Conservation (phyloP, 2,797 vertebrate species). For the Gallinago stenura region DNA sequence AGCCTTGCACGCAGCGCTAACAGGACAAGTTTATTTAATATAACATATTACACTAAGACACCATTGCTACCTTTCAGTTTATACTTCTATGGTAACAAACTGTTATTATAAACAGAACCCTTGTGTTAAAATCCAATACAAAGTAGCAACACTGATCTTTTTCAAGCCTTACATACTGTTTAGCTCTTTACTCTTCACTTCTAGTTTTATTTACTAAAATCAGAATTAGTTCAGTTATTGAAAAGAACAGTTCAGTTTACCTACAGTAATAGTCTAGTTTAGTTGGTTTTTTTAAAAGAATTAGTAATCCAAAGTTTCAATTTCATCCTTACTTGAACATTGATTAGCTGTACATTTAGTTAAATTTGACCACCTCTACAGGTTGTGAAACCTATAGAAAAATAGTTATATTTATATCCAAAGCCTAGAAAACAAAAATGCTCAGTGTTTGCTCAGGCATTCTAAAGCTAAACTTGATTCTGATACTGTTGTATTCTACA, state of each 20-base stretch:
- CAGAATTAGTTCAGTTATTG: neutral
- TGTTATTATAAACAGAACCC: conserved; percentile 76
- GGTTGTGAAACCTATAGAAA: neutral
- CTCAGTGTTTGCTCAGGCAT: neutral
- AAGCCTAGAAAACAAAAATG: neutral
- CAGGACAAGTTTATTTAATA: conserved; percentile 79
- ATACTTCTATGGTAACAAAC: conserved; percentile 81
- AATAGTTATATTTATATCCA: neutral
- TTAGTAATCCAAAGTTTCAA: neutral
- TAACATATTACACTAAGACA: conserved; percentile 75
- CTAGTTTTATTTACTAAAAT: neutral
- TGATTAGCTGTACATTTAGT: neutral
- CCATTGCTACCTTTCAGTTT: conserved; percentile 80
- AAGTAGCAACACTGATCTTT: conserved; percentile 24
- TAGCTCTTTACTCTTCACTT: neutral
- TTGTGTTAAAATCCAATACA: conserved; percentile 67
- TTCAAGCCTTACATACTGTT: neutral
- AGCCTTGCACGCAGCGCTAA: conserved; percentile 49
- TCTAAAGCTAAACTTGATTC: neutral
- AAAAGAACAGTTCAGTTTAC: neutral
- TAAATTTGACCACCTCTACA: neutral
- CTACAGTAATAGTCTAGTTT: neutral
- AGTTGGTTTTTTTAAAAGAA: neutral
- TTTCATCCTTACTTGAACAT: neutral
- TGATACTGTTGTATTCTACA: neutral